Evolutionary conservation across 2,113 vertebrate genomes (phyloP).

Genomic region (Chloroceryle aenea): DNA sequence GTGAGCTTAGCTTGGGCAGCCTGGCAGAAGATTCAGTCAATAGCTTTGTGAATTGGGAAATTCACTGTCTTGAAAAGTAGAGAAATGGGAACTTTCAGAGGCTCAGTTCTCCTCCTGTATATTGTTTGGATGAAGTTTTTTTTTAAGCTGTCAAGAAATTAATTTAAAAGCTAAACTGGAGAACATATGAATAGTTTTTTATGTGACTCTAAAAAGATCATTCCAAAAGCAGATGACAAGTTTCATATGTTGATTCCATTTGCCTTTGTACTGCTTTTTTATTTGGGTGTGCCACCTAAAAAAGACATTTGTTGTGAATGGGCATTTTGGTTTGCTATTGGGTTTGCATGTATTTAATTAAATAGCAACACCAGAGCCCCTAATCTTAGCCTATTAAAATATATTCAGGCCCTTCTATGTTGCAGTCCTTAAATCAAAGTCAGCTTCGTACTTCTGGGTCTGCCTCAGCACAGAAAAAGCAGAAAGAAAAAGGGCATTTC

Average conservation of each 20-base stretch:
- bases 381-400: not conserved
- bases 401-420: not conserved
- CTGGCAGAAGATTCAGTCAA: not conserved
- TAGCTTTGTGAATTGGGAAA: not conserved
- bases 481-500: not conserved
- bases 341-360: not conserved
- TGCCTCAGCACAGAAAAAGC: not conserved
- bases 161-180: not conserved
- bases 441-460: not conserved
- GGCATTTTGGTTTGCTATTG: not conserved
- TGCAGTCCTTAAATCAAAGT: not conserved
- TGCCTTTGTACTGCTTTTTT: not conserved
- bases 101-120: not conserved
- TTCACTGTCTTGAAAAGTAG: not conserved
- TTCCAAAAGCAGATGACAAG: not conserved
- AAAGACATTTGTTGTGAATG: fast-evolving
- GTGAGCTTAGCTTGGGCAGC: not conserved
- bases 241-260: not conserved
- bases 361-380: not conserved
- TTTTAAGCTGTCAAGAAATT: not conserved
- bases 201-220: not conserved
- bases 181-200: not conserved
- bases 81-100: not conserved
- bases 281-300: not conserved
- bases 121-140: not conserved